Evolutionary conservation across 2,113 vertebrate genomes (phyloP).

Genomic region (Coreoperca whiteheadi): DNA sequence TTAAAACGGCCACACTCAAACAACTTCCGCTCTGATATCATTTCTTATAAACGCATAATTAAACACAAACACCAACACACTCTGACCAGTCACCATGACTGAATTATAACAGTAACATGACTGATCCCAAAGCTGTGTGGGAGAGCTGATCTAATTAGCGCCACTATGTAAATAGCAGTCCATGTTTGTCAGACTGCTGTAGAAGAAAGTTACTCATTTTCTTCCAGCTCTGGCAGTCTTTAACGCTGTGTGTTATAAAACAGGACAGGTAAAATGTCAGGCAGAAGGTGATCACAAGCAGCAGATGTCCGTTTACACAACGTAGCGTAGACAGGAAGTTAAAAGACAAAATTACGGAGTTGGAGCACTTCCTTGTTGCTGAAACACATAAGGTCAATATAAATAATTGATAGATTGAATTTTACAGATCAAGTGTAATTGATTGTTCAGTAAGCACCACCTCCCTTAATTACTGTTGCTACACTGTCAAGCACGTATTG

Average conservation of each 20-base stretch:
- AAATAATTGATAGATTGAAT: conserved; percentile 14
- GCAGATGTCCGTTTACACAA: not conserved
- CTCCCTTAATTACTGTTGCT: not conserved
- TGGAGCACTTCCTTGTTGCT: not conserved
- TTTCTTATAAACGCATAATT: not conserved
- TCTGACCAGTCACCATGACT: not conserved
- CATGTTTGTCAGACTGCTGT: not conserved
- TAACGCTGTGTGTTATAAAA: not conserved
- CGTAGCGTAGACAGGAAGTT: not conserved
- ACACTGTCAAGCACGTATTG: not conserved
- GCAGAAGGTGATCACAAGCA: conserved; percentile 3
- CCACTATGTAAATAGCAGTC: not conserved
- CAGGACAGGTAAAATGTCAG: not conserved
- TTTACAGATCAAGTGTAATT: not conserved
- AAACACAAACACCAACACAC: not conserved
- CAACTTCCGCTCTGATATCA: not conserved
- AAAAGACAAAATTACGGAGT: not conserved
- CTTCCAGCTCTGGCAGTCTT: not conserved
- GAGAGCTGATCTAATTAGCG: not conserved
- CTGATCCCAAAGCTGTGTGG: not conserved
- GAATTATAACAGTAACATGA: not conserved
- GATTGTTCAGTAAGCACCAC: not conserved
- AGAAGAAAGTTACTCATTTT: not conserved
- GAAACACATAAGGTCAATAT: not conserved
- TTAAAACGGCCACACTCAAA: not conserved